Conservation (phyloP, 2,797 vertebrate species). For the Oryzias sinensis region DNA sequence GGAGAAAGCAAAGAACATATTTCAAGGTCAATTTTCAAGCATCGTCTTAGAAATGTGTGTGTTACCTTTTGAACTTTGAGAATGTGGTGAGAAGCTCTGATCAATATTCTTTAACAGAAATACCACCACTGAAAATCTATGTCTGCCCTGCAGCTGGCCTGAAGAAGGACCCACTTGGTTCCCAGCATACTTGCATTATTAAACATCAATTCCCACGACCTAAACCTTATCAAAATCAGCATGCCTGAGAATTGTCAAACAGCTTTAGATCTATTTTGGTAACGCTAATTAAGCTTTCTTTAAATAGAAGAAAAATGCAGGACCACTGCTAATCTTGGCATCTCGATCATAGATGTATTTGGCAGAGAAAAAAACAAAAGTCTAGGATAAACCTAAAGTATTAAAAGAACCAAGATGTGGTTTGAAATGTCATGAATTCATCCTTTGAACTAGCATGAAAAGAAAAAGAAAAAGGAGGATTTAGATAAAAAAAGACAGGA, state of each 20-base stretch:
- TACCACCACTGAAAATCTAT: constrained; percentile 13
- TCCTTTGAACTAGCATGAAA: constrained; percentile 36
- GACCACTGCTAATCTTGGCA: neutral
- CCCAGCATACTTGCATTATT: constrained; percentile 32
- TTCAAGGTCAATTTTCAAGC: too few relatives aligned
- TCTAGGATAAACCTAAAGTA: constrained; percentile 44
- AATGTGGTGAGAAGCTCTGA: constrained; percentile 2
- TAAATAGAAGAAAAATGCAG: constrained; percentile 1
- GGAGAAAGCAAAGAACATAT: too few relatives aligned
- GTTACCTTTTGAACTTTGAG: constrained; percentile 12
- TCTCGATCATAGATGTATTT: constrained; percentile 21
- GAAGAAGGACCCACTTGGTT: constrained; percentile 17
- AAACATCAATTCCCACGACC: constrained; percentile 14
- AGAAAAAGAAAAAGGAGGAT: neutral
- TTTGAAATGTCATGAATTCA: constrained; percentile 37
- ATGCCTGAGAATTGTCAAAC: constrained; percentile 16
- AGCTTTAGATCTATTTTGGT: constrained; percentile 7
- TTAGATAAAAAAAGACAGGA: constrained; percentile 6
- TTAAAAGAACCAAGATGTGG: constrained; percentile 35
- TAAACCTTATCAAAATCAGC: constrained; percentile 12
- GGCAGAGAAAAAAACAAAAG: constrained; percentile 34
- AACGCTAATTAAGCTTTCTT: constrained; percentile 17
- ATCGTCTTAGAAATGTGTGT: too few relatives aligned
- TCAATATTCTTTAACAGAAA: constrained; percentile 16
- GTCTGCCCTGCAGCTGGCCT: constrained; percentile 12